Percentiles rank a stretch among this genome's conserved stretches.
Evolutionary conservation across 1,140 invertebrate species (phyloP).

Genomic region (Halictus rubicundus): DNA sequence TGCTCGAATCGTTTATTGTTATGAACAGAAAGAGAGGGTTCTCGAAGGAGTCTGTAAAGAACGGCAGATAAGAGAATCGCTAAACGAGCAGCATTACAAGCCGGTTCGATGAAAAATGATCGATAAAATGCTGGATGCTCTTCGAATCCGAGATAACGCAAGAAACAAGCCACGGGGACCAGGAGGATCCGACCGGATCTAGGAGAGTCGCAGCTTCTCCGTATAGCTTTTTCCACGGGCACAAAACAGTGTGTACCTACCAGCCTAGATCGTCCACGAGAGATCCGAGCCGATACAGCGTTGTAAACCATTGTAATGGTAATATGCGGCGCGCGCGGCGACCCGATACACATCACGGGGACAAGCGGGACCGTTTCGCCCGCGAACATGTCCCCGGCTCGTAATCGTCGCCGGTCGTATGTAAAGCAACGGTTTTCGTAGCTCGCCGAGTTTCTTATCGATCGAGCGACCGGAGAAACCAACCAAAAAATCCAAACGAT

Average conservation of each 20-base stretch:
- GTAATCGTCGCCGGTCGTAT: slow-evolving; percentile 28
- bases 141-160: no score
- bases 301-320: slow-evolving; percentile 74
- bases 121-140: no score
- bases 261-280: slow-evolving; percentile 48
- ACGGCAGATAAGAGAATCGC: no score
- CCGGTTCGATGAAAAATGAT: no score
- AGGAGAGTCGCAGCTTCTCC: not conserved
- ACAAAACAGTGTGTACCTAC: slow-evolving; percentile 29
- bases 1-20: no score
- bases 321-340: slow-evolving; percentile 60
- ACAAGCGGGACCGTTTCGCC: slow-evolving; percentile 22
- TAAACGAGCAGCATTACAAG: no score
- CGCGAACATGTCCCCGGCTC: slow-evolving; percentile 31
- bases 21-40: no score
- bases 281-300: slow-evolving; percentile 66
- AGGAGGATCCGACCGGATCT: no score
- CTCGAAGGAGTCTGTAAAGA: no score
- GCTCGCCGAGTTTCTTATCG: not conserved
- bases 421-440: slow-evolving; percentile 12
- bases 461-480: not conserved
- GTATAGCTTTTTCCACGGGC: slow-evolving; percentile 30
- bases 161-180: no score
- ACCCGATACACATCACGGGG: slow-evolving; percentile 50
- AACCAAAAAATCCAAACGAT: no score